phyloP scores from a whole-genome alignment of 2,888 invertebrate genomes.

The Hirtodrosophila cameraria region DNA sequence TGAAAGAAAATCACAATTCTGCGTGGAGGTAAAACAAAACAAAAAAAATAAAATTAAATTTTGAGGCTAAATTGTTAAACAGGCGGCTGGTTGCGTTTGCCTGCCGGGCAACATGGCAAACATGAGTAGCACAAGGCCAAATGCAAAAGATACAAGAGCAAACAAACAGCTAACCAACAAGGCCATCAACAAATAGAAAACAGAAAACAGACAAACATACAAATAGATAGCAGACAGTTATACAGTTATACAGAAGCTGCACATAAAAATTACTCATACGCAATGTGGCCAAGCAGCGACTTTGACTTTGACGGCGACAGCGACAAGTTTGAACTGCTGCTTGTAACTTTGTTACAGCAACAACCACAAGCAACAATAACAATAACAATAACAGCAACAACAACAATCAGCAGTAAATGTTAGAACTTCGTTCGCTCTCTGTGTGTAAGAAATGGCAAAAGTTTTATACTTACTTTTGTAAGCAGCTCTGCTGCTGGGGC shows the following conservation, averaged over 20 bases:
- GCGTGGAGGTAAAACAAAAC: not conserved
- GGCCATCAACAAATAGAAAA: slow-evolving; percentile 17
- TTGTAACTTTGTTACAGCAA: slow-evolving; percentile 71
- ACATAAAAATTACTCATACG: slow-evolving; percentile 77
- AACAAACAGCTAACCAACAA: not conserved
- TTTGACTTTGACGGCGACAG: slow-evolving; percentile 38
- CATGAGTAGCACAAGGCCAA: not conserved
- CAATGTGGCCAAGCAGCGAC: slow-evolving; percentile 42
- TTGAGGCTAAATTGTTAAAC: not conserved
- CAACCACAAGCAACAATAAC: slow-evolving; percentile 24
- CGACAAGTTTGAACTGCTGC: slow-evolving; percentile 72
- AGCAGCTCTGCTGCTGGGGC: slow-evolving; percentile 38
- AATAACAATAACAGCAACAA: slow-evolving; percentile 23
- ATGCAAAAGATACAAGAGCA: not conserved
- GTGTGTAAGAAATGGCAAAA: slow-evolving; percentile 66
- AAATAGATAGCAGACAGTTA: slow-evolving; percentile 29
- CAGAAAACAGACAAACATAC: not conserved
- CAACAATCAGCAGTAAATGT: slow-evolving; percentile 49
- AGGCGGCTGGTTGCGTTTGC: not conserved
- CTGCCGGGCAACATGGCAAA: slow-evolving; percentile 16
- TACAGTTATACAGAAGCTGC: slow-evolving; percentile 22
- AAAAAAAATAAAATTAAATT: too few species aligned
- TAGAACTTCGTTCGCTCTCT: slow-evolving; percentile 55
- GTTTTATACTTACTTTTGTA: slow-evolving; percentile 70
- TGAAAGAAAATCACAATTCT: not conserved